Evolutionary conservation across 1,140 invertebrate species (phyloP).

Genomic region (Homarus americanus): DNA sequence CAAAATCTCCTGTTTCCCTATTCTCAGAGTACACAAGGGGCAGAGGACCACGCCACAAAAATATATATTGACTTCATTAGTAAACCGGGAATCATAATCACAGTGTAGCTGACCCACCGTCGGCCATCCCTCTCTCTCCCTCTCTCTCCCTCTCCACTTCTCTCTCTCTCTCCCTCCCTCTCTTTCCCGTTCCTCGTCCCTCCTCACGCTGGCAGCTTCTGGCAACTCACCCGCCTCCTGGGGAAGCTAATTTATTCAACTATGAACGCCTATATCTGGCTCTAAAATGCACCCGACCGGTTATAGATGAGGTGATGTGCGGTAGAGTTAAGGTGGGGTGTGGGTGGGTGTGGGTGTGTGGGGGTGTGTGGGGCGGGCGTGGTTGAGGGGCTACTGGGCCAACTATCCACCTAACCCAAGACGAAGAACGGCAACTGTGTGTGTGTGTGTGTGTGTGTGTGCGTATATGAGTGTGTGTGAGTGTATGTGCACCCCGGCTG

Average conservation of each 20-base stretch:
- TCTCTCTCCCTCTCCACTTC: slow-evolving; percentile 27
- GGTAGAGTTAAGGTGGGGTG: background rate
- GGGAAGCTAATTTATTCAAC: slow-evolving; percentile 43
- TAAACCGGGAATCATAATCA: slow-evolving; percentile 62
- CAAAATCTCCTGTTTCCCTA: slow-evolving; percentile 37
- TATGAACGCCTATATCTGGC: slow-evolving; percentile 40
- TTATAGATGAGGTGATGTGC: slow-evolving; percentile 19
- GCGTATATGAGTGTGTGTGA: slow-evolving; percentile 22
- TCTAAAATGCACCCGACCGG: slow-evolving; percentile 1
- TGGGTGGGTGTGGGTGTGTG: background rate
- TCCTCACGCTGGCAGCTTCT: slow-evolving; percentile 32
- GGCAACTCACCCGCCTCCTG: slow-evolving; percentile 37
- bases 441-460: slow-evolving; percentile 31
- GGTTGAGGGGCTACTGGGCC: background rate
- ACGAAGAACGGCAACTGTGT: slow-evolving; percentile 55
- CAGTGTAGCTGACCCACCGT: slow-evolving; percentile 41
- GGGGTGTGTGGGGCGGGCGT: background rate
- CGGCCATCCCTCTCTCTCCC: slow-evolving; percentile 14
- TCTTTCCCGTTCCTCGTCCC: slow-evolving; percentile 18
- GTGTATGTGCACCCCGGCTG: background rate
- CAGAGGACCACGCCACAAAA: slow-evolving; percentile 50
- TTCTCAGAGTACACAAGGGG: slow-evolving; percentile 60
- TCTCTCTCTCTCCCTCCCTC: slow-evolving; percentile 36
- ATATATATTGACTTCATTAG: slow-evolving; percentile 68
- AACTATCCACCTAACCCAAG: background rate